phyloP scores from a whole-genome alignment of 2,888 invertebrate species.

The Drosophila macrospina region DNA sequence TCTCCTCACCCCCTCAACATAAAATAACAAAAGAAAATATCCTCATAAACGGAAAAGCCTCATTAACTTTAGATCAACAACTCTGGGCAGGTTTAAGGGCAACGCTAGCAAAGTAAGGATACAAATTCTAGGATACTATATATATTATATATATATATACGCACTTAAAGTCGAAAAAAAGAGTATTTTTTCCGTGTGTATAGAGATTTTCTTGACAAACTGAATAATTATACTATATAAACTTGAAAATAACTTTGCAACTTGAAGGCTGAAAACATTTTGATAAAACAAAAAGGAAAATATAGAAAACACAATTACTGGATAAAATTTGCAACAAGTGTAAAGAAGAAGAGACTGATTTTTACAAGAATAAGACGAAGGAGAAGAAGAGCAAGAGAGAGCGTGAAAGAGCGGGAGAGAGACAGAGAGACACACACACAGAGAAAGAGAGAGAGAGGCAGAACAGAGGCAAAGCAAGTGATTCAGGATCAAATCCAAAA shows the following conservation, averaged over 20 bases:
- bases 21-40: conserved; percentile 21
- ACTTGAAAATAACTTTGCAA: conserved; percentile 69
- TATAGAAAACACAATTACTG: conserved; percentile 42
- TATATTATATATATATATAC: conserved; percentile 16
- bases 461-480: conserved; percentile 65
- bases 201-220: no score
- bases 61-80: conserved; percentile 38
- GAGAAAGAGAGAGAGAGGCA: conserved; percentile 14
- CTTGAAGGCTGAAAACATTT: conserved; percentile 80
- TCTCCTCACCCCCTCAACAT: conserved; percentile 2
- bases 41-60: conserved; percentile 42
- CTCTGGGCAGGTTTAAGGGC: conserved; percentile 79
- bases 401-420: neutral
- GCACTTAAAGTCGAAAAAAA: no score
- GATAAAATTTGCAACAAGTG: conserved; percentile 65
- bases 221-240: no score
- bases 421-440: conserved; percentile 15
- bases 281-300: conserved; percentile 60
- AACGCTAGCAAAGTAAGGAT: conserved; percentile 74
- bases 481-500: conserved; percentile 77
- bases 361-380: conserved; percentile 44
- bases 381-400: conserved; percentile 20
- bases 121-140: conserved; percentile 61
- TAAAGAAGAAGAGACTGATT: conserved; percentile 83
- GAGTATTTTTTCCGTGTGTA: no score